Percentiles rank a stretch among this genome's conserved stretches.
Evolutionary conservation across 2,113 vertebrate species (phyloP).

Genomic region (Cochlearius cochlearius): DNA sequence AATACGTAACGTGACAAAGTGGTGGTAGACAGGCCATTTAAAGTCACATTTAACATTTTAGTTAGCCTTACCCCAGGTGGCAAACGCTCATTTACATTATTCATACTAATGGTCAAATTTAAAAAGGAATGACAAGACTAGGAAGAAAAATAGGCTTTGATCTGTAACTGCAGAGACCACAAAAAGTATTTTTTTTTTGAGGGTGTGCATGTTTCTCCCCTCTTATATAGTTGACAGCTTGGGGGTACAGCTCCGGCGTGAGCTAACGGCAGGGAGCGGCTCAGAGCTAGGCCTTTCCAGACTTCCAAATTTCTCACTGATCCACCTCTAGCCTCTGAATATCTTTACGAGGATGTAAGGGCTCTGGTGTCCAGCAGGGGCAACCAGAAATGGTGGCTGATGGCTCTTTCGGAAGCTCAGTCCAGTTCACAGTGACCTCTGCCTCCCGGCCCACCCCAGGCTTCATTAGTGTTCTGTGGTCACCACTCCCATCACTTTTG

Average conservation of each 20-base stretch:
- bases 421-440: neutral
- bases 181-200: neutral
- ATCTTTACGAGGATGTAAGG: neutral
- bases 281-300: neutral
- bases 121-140: neutral
- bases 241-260: neutral
- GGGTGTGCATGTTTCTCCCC: neutral
- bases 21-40: neutral
- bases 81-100: conserved; percentile 20
- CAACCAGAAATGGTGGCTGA: neutral
- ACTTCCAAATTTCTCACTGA: neutral
- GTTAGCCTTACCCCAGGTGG: conserved; percentile 19
- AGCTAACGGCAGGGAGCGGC: neutral
- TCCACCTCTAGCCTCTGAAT: neutral
- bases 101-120: neutral
- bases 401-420: neutral
- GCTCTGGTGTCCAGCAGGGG: neutral
- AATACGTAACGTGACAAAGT: neutral
- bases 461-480: neutral
- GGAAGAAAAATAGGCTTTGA: neutral
- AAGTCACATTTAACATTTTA: conserved; percentile 51
- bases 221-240: neutral
- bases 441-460: too few species aligned
- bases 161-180: neutral
- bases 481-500: neutral